Conservation (phyloP, 2,113 vertebrate species). For the Anhinga anhinga region DNA sequence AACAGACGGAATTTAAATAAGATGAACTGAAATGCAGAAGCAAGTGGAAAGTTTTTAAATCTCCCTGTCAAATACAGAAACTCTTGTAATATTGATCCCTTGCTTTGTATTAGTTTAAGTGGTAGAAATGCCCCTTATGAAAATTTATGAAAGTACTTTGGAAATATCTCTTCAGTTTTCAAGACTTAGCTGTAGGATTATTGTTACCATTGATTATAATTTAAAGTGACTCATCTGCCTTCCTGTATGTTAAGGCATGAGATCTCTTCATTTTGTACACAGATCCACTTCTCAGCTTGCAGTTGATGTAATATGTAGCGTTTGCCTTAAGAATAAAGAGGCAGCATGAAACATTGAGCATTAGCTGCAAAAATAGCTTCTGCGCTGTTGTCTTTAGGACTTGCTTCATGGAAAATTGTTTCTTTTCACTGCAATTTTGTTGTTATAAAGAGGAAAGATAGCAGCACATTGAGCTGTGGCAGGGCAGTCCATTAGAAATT, state of each 20-base stretch:
- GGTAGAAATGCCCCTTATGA: not conserved
- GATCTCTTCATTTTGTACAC: not conserved
- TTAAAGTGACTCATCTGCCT: not conserved
- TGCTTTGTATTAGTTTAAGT: not conserved
- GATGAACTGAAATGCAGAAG: not conserved
- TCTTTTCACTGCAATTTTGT: slow-evolving; percentile 10
- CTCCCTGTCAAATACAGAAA: not conserved
- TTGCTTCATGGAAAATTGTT: slow-evolving; percentile 11
- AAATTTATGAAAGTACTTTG: slow-evolving; percentile 9
- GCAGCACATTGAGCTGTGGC: not conserved
- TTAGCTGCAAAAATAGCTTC: not conserved
- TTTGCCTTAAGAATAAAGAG: not conserved
- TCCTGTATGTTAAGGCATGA: not conserved
- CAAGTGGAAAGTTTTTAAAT: not conserved
- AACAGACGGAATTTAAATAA: not conserved
- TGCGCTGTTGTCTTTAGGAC: not conserved
- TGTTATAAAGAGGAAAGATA: not conserved
- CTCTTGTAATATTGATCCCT: not conserved
- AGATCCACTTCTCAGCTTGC: not conserved
- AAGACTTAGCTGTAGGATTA: not conserved
- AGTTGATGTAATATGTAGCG: not conserved
- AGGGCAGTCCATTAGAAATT: not conserved
- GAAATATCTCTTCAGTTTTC: not conserved
- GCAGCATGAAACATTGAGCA: not conserved
- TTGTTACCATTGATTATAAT: slow-evolving; percentile 12